These are phyloP conservation scores for Acridotheres tristis DNA, from an alignment of 2,797 vertebrate species.

Conservation along the genomic window DNA sequence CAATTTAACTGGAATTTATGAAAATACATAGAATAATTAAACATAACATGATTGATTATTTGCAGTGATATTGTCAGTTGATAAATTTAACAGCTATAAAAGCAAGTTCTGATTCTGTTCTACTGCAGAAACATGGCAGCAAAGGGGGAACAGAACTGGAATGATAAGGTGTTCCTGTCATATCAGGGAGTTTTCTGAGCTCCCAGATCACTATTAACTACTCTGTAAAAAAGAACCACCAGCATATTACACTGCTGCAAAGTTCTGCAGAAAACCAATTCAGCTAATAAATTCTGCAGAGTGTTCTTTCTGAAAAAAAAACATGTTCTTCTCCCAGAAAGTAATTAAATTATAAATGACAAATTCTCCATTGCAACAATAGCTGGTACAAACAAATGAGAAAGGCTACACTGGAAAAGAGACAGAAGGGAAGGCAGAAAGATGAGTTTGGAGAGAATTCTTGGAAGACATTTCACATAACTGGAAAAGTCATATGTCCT, in stretches of 20 bases:
- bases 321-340: not conserved
- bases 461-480: not conserved
- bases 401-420: not conserved
- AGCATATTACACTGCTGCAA: not conserved
- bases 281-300: not conserved
- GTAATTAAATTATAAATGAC: not conserved
- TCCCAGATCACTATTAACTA: not conserved
- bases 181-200: not conserved
- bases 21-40: not conserved
- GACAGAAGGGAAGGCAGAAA: not conserved
- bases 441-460: not conserved
- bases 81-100: not conserved
- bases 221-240: not conserved
- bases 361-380: not conserved
- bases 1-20: not conserved
- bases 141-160: not conserved
- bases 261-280: not conserved
- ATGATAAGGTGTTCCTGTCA: not conserved
- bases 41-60: not conserved
- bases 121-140: not conserved
- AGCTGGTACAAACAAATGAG: not conserved
- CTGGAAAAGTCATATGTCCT: not conserved
- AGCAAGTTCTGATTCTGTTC: not conserved
- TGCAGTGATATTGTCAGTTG: not conserved
- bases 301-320: not conserved